phyloP scores from a whole-genome alignment of 1,140 invertebrate genomes.

The Macrobrachium rosenbergii region DNA sequence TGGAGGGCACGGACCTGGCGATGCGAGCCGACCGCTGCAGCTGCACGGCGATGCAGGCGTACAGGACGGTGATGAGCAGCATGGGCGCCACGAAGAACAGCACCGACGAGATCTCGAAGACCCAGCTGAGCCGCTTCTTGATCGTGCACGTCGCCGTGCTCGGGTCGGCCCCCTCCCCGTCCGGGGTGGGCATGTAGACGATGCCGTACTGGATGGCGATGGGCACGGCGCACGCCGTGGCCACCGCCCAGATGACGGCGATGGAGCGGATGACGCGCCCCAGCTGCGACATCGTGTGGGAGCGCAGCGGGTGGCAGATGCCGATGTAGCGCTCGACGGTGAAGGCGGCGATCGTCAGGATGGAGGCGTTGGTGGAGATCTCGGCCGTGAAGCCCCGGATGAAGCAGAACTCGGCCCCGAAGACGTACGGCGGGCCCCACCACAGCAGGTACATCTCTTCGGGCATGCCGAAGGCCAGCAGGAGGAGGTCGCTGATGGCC shows the following conservation, averaged over 20 bases:
- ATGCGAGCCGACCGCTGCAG: conserved; percentile 75
- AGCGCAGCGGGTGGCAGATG: conserved; percentile 91
- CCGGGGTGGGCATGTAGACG: conserved; percentile 30
- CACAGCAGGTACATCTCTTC: conserved; percentile 90
- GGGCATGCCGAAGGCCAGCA: conserved; percentile 77
- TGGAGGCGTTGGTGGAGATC: conserved; percentile 92
- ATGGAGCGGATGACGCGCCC: conserved; percentile 76
- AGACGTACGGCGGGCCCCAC: conserved; percentile 89
- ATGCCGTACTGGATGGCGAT: conserved; percentile 70
- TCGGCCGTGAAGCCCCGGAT: conserved; percentile 87
- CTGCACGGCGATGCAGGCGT: conserved; percentile 85
- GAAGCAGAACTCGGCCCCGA: conserved; percentile 88
- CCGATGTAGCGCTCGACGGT: conserved; percentile 95
- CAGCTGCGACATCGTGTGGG: conserved; percentile 77
- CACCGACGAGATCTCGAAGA: conserved; percentile 87
- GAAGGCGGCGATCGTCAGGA: conserved; percentile 93
- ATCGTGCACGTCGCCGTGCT: conserved; percentile 54
- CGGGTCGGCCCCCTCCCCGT: conserved; percentile 1
- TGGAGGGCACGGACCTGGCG: conserved; percentile 31
- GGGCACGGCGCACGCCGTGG: conserved; percentile 81
- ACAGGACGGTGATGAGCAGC: conserved; percentile 86
- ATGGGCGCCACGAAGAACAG: conserved; percentile 89
- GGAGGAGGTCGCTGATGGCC: conserved; percentile 75
- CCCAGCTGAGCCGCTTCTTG: conserved; percentile 73
- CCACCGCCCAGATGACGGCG: conserved; percentile 75